Evolutionary conservation across 2,797 vertebrate genomes (phyloP).

Genomic region (Pseudochirops corinnae): DNA sequence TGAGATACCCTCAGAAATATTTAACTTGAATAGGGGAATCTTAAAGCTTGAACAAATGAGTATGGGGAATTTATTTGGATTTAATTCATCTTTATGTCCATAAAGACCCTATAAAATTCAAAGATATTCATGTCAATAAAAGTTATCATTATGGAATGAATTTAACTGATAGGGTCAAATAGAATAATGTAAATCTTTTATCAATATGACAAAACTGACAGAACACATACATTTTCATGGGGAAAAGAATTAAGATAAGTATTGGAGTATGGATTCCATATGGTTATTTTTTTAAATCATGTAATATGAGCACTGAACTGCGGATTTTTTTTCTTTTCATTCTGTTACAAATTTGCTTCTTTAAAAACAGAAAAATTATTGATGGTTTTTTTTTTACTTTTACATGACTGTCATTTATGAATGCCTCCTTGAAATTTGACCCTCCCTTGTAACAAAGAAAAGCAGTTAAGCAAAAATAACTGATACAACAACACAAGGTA

Average conservation of each 20-base stretch:
- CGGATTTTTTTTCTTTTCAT: background rate
- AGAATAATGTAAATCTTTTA: constrained; percentile 18
- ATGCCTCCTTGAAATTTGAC: background rate
- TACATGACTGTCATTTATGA: background rate
- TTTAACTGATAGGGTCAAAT: constrained; percentile 2
- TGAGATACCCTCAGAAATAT: constrained; percentile 11
- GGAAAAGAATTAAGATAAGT: constrained; percentile 8
- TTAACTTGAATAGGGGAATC: background rate
- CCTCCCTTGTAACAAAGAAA: background rate
- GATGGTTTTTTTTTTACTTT: background rate
- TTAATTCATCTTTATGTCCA: background rate
- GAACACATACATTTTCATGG: constrained; percentile 21
- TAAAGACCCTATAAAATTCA: background rate
- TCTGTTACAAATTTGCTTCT: constrained; percentile 30
- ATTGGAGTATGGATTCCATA: background rate
- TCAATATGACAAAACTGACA: constrained; percentile 35
- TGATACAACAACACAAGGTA: background rate
- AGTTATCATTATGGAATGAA: constrained; percentile 20
- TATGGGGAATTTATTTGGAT: background rate
- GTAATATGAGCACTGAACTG: background rate
- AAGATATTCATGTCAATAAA: constrained; percentile 36
- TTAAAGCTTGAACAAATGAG: background rate
- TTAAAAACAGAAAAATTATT: background rate
- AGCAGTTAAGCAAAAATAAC: background rate
- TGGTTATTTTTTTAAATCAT: background rate